Base-by-base conservation (phyloP, 2,113 vertebrate species). In the Hyperopisus bebe region DNA sequence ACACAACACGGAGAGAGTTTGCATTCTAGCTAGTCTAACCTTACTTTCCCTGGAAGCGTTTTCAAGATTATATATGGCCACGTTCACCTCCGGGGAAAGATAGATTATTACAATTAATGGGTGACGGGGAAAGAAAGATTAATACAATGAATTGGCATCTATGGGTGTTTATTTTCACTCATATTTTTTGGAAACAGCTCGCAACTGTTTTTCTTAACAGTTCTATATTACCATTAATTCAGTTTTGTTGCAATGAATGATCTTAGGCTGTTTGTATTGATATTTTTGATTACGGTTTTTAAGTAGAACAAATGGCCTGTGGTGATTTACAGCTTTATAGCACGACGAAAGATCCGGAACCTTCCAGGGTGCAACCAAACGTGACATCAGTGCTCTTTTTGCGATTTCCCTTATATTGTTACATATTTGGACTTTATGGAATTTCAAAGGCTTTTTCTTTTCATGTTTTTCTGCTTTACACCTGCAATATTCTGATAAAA, bases 401-500 rank as follows among this genome's bases (percentile, higher is more conserved):
- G 62, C 24, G 44, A 17, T 74, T 55, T 24, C 15, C 50, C 51
- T 58, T 58, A 62, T 74, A 21, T 42, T 66, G 58, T 74, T 46
- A 27, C 15, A 88, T 47, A 21, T 70, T 62, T 88, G 58, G 44
- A 47, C 24, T 70, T 74, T 47, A 87, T 87, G 88, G 62, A 90
- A 74, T 90, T 90, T 80, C 35, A 85, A 48, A 58, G 90, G 87
- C 5, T 90, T 51, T 88, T 86, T 74, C 48, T 87, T 55, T 51
- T 31, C 17, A 62, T 53, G 58, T 86, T 86, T 90, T 31, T n/a
- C n/a, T 6, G 87, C 44, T 91, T 92, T 83, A 90, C 91, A 91
- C 92, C 90, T 89, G 92, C 93, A 92, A 91, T 92, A 93, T 94
- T 93, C 91, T 74, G 55, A 90, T 88, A 91, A 93, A 89, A 89